Percentiles rank a stretch among this genome's conserved stretches.
These are phyloP conservation scores for Coregonus ussuriensis DNA, from an alignment of 2,797 vertebrate species.

Conservation along the genomic window DNA sequence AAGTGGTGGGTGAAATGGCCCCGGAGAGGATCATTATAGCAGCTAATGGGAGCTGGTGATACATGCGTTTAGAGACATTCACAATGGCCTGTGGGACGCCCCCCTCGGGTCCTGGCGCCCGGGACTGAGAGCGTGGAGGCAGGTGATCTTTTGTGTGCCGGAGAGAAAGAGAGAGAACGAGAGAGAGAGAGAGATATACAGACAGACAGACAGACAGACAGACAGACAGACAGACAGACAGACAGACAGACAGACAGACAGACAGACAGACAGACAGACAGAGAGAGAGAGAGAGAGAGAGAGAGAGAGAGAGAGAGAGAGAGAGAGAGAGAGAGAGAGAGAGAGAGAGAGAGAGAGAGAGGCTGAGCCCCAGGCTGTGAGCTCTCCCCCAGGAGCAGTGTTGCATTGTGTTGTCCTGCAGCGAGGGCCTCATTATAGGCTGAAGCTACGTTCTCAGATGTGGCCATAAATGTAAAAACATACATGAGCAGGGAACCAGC, in stretches of 20 bases:
- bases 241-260: background rate
- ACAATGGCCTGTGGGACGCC: slow-evolving; percentile 35
- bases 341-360: slow-evolving; percentile 34
- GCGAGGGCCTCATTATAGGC: background rate
- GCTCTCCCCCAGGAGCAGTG: background rate
- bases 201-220: background rate
- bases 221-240: background rate
- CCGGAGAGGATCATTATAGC: slow-evolving; percentile 17
- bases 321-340: background rate
- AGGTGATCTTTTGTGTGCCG: slow-evolving; percentile 67
- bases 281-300: background rate
- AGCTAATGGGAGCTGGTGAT: slow-evolving; percentile 35
- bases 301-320: background rate
- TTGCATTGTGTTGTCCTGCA: background rate
- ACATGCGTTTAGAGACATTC: slow-evolving; percentile 35
- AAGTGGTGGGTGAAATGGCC: slow-evolving; percentile 18
- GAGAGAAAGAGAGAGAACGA: background rate
- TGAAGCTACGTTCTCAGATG: background rate
- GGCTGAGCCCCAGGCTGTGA: background rate
- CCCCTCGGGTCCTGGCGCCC: slow-evolving; percentile 43
- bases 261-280: background rate
- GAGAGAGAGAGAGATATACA: background rate
- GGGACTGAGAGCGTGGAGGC: slow-evolving; percentile 56
- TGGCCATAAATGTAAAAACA: background rate
- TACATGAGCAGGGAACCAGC: background rate